Percentiles rank a stretch among this genome's conserved stretches.
phyloP scores from a whole-genome alignment of 64 coral and sea anemone genomes.

The Montipora cactus region DNA sequence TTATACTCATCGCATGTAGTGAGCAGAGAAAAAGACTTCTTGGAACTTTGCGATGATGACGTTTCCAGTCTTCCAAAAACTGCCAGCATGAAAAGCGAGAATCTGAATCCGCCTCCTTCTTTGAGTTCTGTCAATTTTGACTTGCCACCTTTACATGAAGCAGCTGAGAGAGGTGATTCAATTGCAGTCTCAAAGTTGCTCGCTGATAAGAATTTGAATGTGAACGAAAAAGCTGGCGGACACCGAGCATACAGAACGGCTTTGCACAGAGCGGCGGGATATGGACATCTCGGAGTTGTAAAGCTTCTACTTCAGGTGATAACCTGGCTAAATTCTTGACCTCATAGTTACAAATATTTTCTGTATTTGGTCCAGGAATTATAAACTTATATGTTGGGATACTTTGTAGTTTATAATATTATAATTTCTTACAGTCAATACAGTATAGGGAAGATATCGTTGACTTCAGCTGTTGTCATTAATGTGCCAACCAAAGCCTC shows the following conservation, averaged over 20 bases:
- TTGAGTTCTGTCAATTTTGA: constrained; percentile 6
- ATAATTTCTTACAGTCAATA: no score
- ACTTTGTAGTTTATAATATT: no score
- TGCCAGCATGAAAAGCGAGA: constrained; percentile 12
- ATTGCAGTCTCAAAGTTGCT: constrained; percentile 52
- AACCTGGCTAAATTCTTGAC: no score
- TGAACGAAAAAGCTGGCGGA: constrained; percentile 76
- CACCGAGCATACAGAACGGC: constrained; percentile 81
- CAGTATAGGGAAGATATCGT: no score
- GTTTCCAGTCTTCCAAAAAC: neutral
- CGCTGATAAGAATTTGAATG: constrained; percentile 48
- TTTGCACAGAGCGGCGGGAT: constrained; percentile 86
- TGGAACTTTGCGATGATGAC: constrained; percentile 14
- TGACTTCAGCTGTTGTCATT: no score
- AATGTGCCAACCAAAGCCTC: no score
- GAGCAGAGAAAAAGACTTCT: constrained; percentile 23
- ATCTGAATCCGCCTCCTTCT: neutral
- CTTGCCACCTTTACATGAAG: constrained; percentile 72
- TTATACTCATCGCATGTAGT: constrained; percentile 4
- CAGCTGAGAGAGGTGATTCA: constrained; percentile 82
- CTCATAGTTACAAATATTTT: no score
- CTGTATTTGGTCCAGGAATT: no score
- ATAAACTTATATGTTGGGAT: no score
- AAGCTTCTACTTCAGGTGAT: constrained; percentile 82
- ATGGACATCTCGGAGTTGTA: constrained; percentile 76